Conservation (phyloP, 2,113 vertebrate genomes). For the Lates calcarifer region DNA sequence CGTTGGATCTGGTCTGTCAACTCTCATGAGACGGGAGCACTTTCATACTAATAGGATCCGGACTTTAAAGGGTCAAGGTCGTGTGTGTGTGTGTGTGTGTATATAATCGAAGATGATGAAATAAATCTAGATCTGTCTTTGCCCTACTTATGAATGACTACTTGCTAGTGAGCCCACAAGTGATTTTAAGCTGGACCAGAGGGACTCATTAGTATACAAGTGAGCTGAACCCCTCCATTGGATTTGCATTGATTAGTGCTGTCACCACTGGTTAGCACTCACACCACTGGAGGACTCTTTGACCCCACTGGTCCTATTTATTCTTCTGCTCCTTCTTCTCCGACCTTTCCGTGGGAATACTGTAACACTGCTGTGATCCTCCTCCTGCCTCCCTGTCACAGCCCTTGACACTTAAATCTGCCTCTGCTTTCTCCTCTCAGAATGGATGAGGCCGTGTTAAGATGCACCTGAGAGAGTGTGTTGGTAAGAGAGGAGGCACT, state of each 20-base stretch:
- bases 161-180: not conserved
- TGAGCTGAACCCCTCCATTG: slow-evolving; percentile 6
- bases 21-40: slow-evolving; percentile 23
- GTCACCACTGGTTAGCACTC: slow-evolving; percentile 1
- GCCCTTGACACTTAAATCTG: slow-evolving; percentile 3
- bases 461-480: not conserved
- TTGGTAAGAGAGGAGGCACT: slow-evolving; percentile 1
- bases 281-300: not conserved
- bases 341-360: not conserved
- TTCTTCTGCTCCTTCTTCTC: not conserved
- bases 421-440: not conserved
- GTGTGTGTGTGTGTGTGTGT: slow-evolving; percentile 9
- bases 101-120: slow-evolving; percentile 25
- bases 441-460: slow-evolving; percentile 8
- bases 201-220: slow-evolving; percentile 24
- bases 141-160: not conserved
- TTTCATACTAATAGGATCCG: slow-evolving; percentile 32
- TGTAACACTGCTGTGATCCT: slow-evolving; percentile 1
- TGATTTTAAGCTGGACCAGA: not conserved
- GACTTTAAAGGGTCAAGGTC: slow-evolving; percentile 50
- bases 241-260: slow-evolving; percentile 11
- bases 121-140: slow-evolving; percentile 21
- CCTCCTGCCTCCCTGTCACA: not conserved
- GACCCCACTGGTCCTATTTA: slow-evolving; percentile 4
- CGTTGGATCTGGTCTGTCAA: slow-evolving; percentile 10